Evolutionary conservation across 2,113 vertebrate species (phyloP).

Genomic region (Vireo altiloquus): DNA sequence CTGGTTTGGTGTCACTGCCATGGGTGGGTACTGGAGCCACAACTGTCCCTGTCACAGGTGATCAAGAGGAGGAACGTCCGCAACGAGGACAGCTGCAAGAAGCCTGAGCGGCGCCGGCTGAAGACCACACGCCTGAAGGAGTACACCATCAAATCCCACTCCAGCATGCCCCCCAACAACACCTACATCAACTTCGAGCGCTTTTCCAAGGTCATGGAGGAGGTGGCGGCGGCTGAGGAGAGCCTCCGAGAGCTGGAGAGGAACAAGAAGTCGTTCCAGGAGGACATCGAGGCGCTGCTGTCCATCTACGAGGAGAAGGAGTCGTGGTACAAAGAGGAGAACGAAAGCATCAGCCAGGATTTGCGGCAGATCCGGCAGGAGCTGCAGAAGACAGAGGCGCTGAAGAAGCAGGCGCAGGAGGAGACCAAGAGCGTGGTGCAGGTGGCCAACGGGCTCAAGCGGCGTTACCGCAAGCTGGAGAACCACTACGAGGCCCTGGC

Average conservation of each 20-base stretch:
- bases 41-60: constrained; percentile 68
- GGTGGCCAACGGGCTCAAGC: constrained; percentile 83
- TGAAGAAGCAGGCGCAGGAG: constrained; percentile 89
- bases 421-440: constrained; percentile 80
- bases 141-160: constrained; percentile 98
- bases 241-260: constrained; percentile 85
- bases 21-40: not conserved
- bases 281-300: constrained; percentile 87
- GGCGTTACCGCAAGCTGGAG: constrained; percentile 89
- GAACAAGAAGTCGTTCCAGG: constrained; percentile 86
- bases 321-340: constrained; percentile 94
- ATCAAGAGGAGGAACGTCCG: constrained; percentile 93
- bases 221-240: constrained; percentile 87
- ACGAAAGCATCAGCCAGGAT: constrained; percentile 85
- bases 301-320: constrained; percentile 96
- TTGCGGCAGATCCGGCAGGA: constrained; percentile 87
- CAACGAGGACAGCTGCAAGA: constrained; percentile 84
- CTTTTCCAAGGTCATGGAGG: constrained; percentile 94
- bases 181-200: constrained; percentile 97
- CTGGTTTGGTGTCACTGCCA: fast-evolving
- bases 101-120: constrained; percentile 88
- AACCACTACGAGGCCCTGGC: constrained; percentile 89
- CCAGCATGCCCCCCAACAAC: constrained; percentile 99
- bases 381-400: constrained; percentile 82
- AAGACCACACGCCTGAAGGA: constrained; percentile 96